Evolutionary conservation across 2,113 vertebrate genomes (phyloP).

Genomic region (Trochalopteron elliotii): DNA sequence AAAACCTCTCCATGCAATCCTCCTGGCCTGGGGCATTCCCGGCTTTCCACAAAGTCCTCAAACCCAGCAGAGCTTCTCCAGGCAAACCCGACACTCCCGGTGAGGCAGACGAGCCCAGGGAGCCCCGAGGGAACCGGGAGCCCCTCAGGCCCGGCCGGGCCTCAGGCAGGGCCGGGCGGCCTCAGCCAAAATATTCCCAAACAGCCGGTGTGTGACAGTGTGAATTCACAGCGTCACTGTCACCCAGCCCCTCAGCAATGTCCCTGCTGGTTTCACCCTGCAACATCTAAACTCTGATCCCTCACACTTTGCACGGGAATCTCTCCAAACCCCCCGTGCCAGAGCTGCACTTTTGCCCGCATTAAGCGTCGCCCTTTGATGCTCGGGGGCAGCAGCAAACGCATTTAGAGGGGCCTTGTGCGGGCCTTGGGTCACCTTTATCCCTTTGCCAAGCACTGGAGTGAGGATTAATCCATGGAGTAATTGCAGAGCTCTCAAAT

Average conservation of each 20-base stretch:
- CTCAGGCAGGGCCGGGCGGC: neutral
- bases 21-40: no score
- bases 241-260: neutral
- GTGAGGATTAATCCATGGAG: constrained; percentile 1
- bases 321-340: neutral
- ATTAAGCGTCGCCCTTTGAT: constrained; percentile 14
- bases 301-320: neutral
- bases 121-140: neutral
- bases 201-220: accelerated
- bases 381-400: neutral
- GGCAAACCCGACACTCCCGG: accelerated
- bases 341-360: constrained; percentile 27
- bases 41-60: neutral
- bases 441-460: neutral
- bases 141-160: neutral
- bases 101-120: neutral
- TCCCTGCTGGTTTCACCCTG: neutral
- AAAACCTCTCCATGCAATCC: no score
- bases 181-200: accelerated
- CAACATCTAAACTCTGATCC: neutral
- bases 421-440: neutral
- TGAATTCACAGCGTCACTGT: neutral
- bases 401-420: neutral
- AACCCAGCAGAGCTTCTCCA: accelerated
- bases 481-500: constrained; percentile 10